These are phyloP conservation scores for Euclidia mi DNA, from an alignment of 2,888 invertebrate species.

Conservation along the genomic window DNA sequence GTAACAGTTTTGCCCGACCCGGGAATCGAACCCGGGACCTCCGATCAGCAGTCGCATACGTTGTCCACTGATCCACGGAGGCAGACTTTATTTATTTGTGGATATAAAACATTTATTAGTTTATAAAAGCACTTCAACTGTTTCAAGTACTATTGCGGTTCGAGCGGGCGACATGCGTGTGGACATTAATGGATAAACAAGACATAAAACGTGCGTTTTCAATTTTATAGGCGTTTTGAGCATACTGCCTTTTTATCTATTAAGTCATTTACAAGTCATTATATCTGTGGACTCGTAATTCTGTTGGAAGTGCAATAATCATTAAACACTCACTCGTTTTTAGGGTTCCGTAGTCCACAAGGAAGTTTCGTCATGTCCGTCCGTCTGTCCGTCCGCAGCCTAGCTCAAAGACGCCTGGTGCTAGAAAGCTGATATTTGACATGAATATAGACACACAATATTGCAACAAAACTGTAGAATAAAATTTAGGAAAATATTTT, in stretches of 20 bases:
- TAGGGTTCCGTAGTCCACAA: no score
- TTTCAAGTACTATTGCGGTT: background rate
- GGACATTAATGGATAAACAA: slow-evolving; percentile 11
- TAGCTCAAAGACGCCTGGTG: no score
- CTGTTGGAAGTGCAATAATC: slow-evolving; percentile 35
- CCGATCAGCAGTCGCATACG: no score
- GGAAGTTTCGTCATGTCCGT: no score
- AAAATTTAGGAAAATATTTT: no score
- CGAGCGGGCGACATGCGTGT: background rate
- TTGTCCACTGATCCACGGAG: no score
- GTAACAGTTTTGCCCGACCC: no score
- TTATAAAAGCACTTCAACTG: slow-evolving; percentile 6
- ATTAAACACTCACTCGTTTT: slow-evolving; percentile 35
- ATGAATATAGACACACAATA: no score
- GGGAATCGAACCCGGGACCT: no score
- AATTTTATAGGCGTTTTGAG: slow-evolving; percentile 16
- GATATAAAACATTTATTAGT: slow-evolving; percentile 7
- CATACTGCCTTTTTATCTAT: slow-evolving; percentile 34
- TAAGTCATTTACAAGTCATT: slow-evolving; percentile 31
- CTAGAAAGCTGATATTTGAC: no score
- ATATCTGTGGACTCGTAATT: slow-evolving; percentile 35
- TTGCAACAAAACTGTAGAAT: no score
- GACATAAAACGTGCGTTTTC: slow-evolving; percentile 9
- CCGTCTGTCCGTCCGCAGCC: no score
- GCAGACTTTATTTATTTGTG: background rate